A percentile compares a stretch with the other conserved stretches of the same genome.
These are phyloP conservation scores for Periophthalmus magnuspinnatus DNA, from an alignment of 2,797 vertebrate genomes.

Conservation along the genomic window DNA sequence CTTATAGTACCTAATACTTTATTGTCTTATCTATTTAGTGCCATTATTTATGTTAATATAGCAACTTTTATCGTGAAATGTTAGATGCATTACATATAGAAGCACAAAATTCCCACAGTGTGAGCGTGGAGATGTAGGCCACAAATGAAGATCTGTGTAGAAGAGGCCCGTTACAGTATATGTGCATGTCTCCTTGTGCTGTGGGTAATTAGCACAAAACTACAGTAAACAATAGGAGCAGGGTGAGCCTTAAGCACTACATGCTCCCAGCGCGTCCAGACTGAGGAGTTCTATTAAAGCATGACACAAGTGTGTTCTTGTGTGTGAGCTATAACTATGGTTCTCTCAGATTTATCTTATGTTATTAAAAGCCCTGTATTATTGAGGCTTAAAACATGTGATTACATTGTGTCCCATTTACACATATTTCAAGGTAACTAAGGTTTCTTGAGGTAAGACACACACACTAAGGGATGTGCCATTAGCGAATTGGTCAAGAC, in stretches of 20 bases:
- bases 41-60: neutral
- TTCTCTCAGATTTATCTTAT: neutral
- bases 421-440: too few species aligned
- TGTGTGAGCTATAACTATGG: conserved; percentile 6
- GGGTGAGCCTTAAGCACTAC: neutral
- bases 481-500: too few species aligned
- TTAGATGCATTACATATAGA: neutral
- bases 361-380: neutral
- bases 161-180: neutral
- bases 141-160: neutral
- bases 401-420: too few species aligned
- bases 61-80: neutral
- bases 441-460: too few species aligned
- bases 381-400: neutral
- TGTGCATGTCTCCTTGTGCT: neutral
- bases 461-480: too few species aligned
- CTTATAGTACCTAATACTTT: neutral
- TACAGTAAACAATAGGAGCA: neutral
- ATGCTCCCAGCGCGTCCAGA: neutral
- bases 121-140: neutral
- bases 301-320: conserved; percentile 13
- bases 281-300: neutral
- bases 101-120: neutral
- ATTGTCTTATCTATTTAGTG: neutral
- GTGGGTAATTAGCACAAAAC: neutral